A percentile compares a stretch with the other conserved stretches of the same genome.
Evolutionary conservation across 2,797 vertebrate genomes (phyloP).

Genomic region (Aldrovandia affinis): DNA sequence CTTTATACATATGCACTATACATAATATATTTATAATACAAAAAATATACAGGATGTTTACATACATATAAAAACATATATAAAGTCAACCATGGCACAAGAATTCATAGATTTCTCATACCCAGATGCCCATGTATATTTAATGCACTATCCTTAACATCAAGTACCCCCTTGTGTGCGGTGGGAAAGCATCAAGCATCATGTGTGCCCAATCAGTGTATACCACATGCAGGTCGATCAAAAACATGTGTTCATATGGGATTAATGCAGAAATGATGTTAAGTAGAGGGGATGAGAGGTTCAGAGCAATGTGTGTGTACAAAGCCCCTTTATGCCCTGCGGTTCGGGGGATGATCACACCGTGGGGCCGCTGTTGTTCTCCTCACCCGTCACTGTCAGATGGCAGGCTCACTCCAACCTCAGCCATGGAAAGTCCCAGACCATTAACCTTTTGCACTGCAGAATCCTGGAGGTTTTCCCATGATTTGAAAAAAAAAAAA

Average conservation of each 20-base stretch:
- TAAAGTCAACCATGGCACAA: neutral
- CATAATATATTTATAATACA: neutral
- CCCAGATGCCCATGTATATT: neutral
- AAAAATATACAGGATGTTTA: neutral
- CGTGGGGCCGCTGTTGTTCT: conserved; percentile 17
- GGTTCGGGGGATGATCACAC: neutral
- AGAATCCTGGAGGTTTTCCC: conserved; percentile 52
- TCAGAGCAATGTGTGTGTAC: conserved; percentile 6
- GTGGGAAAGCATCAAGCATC: conserved; percentile 11
- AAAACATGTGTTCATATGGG: neutral
- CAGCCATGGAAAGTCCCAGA: conserved; percentile 33
- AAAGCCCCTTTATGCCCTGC: conserved; percentile 12
- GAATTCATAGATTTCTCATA: neutral
- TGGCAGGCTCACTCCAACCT: conserved; percentile 9
- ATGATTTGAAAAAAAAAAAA: conserved; percentile 36
- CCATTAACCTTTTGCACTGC: conserved; percentile 53
- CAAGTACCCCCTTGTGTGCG: neutral
- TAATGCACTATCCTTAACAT: neutral
- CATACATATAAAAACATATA: neutral
- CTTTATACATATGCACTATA: neutral
- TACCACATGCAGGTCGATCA: neutral
- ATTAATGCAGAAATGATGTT: conserved; percentile 20
- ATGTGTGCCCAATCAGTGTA: conserved; percentile 11
- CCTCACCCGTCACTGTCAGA: conserved; percentile 16
- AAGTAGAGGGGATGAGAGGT: neutral